Evolutionary conservation across 2,113 vertebrate genomes (phyloP).

Genomic region (Benitochromis conjunctus): DNA sequence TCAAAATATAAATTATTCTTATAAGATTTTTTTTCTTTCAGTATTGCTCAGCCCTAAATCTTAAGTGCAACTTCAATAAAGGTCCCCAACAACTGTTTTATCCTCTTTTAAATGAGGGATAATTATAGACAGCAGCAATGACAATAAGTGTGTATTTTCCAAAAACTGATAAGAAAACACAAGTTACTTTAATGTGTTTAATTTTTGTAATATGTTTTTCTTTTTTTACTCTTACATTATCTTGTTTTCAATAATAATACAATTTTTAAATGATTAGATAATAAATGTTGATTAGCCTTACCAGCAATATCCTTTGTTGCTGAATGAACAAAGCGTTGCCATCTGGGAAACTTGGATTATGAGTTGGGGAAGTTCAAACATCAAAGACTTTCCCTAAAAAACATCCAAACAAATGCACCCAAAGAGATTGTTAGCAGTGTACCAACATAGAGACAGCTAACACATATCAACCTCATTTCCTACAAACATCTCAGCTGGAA

Average conservation of each 20-base stretch:
- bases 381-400: neutral
- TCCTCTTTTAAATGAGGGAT: neutral
- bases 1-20: neutral
- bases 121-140: neutral
- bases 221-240: neutral
- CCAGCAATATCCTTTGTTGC: neutral
- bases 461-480: neutral
- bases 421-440: neutral
- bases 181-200: neutral
- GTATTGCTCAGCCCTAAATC: neutral
- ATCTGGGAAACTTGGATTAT: neutral
- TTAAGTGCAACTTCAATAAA: neutral
- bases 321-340: neutral
- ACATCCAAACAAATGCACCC: neutral
- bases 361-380: neutral
- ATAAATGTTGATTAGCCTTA: neutral
- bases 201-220: neutral
- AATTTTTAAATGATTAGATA: rapidly evolving
- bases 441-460: neutral
- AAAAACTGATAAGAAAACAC: neutral
- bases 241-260: neutral
- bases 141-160: neutral
- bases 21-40: neutral
- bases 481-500: neutral
- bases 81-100: neutral